Base-by-base conservation (phyloP, 2,888 invertebrate species). In the Erpobdella octoculata region DNA sequence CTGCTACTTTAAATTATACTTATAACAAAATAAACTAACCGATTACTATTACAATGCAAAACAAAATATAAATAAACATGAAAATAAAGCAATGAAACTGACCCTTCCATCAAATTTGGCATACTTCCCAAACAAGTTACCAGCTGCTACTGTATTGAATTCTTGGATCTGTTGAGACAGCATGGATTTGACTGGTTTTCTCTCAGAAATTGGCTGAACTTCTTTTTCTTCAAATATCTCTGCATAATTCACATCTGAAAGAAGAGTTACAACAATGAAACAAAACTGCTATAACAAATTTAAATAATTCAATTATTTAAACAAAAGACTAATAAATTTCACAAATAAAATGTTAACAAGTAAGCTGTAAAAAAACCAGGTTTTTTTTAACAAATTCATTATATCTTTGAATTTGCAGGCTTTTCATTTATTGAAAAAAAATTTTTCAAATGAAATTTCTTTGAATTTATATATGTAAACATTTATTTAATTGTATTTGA, bases 51-150 rank as follows among this genome's bases (percentile, higher is more conserved):
- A 3, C 46, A 46, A 18, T 46, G 46, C 5, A 18, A 46, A 21
- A n/a, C n/a, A n/a, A n/a, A n/a, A n/a, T n/a, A n/a, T n/a, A n/a
- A n/a, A n/a, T n/a, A n/a, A n/a, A n/a, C n/a, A n/a, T n/a, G n/a
- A n/a, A n/a, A n/a, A n/a, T n/a, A n/a, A 46, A 46, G 15, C 28
- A 12, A 25, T 8, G 53, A 33, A 28, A 48, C 78, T 74, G 76
- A 85, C 84, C 76, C 89, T 90, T 74, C 94, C 94, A 85, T 95
- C 94, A 83, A 90, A 95, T 83, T 90, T 91, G 2, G 92, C 91
- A 86, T 89, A 96, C 79, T 91, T 90, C 74, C 90, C 87, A 83
- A 91, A 96, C 69, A 92, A 92, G 83, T 93, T 92, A 79, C 89
- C 88, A 0, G 91, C 90, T 21, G n/a, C 28, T 74, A 90, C 84